These are phyloP conservation scores for Hippocampus barbouri DNA, from an alignment of 2,113 vertebrate genomes.

Conservation along the genomic window DNA sequence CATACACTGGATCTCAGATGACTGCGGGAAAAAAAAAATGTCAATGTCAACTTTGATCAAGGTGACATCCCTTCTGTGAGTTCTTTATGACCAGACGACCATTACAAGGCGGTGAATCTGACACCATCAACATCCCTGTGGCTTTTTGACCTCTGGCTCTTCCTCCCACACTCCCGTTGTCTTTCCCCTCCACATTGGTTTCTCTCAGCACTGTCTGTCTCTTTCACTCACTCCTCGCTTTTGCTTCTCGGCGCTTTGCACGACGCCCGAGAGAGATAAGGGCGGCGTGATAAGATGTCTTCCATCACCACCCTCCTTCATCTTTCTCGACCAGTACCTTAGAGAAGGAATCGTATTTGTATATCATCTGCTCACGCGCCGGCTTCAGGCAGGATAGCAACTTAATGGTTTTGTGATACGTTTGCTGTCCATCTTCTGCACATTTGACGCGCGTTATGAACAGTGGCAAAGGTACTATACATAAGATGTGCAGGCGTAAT, in stretches of 20 bases:
- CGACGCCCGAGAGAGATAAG: slow-evolving; percentile 72
- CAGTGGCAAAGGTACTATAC: background rate
- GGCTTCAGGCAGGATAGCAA: slow-evolving; percentile 56
- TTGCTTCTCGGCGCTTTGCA: slow-evolving; percentile 52
- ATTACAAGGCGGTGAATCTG: slow-evolving; percentile 38
- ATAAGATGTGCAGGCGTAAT: slow-evolving; percentile 2
- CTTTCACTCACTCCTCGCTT: slow-evolving; percentile 14
- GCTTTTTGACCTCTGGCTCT: slow-evolving; percentile 54
- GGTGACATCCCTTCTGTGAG: slow-evolving; percentile 54
- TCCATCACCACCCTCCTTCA: slow-evolving; percentile 50
- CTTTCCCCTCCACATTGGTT: background rate
- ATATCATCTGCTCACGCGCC: slow-evolving; percentile 53
- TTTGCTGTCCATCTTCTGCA: slow-evolving; percentile 43
- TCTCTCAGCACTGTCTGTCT: slow-evolving; percentile 3
- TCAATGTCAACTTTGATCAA: slow-evolving; percentile 42
- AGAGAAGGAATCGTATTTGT: slow-evolving; percentile 66
- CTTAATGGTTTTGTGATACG: slow-evolving; percentile 60
- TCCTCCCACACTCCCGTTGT: slow-evolving; percentile 18
- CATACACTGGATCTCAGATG: slow-evolving; percentile 27
- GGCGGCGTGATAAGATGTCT: slow-evolving; percentile 64
- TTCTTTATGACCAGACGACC: slow-evolving; percentile 47
- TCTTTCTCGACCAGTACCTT: slow-evolving; percentile 58
- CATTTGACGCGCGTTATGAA: background rate
- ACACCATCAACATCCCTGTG: slow-evolving; percentile 47
- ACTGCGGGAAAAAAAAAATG: slow-evolving; percentile 17